Conservation (phyloP, 2,113 vertebrate species). For the Turnix velox region DNA sequence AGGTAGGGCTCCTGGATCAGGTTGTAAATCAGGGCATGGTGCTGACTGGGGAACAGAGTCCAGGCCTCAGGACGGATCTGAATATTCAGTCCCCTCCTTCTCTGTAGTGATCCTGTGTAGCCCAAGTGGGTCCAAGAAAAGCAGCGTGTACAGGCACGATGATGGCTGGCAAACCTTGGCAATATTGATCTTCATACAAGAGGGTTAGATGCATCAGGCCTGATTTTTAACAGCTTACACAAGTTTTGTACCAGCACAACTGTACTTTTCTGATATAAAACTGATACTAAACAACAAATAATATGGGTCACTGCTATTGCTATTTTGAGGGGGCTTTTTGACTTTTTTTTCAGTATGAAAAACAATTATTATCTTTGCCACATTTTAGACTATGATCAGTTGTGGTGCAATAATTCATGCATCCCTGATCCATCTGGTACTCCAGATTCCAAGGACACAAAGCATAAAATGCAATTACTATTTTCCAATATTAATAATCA, state of each 20-base stretch:
- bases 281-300: neutral
- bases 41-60: conserved; percentile 9
- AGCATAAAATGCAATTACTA: neutral
- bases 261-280: neutral
- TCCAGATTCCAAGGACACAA: neutral
- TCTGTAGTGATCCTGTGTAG: neutral
- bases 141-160: neutral
- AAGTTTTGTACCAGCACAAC: neutral
- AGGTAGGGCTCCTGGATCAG: neutral
- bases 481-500: neutral
- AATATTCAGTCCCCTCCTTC: neutral
- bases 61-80: neutral
- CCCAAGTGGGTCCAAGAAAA: conserved; percentile 32
- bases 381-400: neutral
- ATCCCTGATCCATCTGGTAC: neutral
- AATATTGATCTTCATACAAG: conserved; percentile 30
- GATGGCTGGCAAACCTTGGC: neutral
- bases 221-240: neutral
- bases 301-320: neutral
- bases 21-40: conserved; percentile 31
- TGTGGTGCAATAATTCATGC: neutral
- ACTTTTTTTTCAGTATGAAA: neutral
- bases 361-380: fast-evolving
- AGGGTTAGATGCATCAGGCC: neutral
- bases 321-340: neutral